Base-by-base conservation (phyloP, 1,140 invertebrate species). In the Batillaria attramentaria region DNA sequence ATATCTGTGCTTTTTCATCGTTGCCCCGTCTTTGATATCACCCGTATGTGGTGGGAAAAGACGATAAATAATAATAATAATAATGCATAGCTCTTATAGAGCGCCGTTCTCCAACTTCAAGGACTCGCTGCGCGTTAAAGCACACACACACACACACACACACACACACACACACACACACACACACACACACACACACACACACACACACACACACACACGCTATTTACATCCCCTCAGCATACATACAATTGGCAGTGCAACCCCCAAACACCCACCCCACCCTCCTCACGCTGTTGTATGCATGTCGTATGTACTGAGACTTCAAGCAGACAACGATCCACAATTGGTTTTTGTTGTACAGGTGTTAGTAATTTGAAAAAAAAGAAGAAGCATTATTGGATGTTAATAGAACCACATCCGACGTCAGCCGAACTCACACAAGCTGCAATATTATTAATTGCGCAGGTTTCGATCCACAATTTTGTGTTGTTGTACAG, bases 301-400 rank as follows among this genome's bases (percentile, higher is more conserved):
- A 70, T 24, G 20, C 28, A 70, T 2, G 41, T 70, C 68, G 35
- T 70, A 70, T 18, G 42, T 46, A 13, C 68, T 62, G 43, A 6
- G 81, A 76, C 79, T 79, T 74, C 24, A 74, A n/a, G 24, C 0
- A 62, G n/a, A 62, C 57, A 5, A 37, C 77, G 35, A 72, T 81
- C 62, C 65, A 84, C 8, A 20, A 43, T 46, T 69, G 80, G 33
- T 77, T 41, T 18, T 0, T 33, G 33, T 69, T 33, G 37, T 57
- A 66, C 50, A 77, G 80, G 28, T 57, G 28, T 37, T 69, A 42
- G 18, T 75, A 76, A 16, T 60, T 78, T 24, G 69, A 66, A 43
- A 79, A 60, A n/a, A 70, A 72, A 50, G 46, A 13, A 50, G 46
- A 13, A 50, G 46, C 24, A 50, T 8, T 50, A 50, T 8, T 50